Evolutionary conservation across 2,113 vertebrate genomes (phyloP), one percentile per base, ranked within the genome.

Genomic region (Sinocyclocheilus rhinocerous): DNA sequence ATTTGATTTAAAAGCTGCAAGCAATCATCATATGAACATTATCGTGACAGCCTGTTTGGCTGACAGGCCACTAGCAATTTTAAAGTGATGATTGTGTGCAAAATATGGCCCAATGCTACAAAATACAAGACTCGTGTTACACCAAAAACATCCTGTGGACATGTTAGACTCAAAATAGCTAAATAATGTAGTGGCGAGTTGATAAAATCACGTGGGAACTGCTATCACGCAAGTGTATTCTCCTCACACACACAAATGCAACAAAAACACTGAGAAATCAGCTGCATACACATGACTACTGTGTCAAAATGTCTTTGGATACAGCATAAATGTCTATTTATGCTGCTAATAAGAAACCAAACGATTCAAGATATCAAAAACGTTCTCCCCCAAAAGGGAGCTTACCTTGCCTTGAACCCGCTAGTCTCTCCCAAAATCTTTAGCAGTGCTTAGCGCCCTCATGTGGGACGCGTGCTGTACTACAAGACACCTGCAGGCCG

Each of bases 391-490:
- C 12, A 67, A 67, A 11, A 48, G 15, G 36, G n/a, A 29, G 24
- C 55, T 77, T 77, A 77, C 48, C 76, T 33, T 29, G 8, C 11
- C 22, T 42, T 12, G 33, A 80, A 15, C 16, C 24, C 24, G 26
- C 10, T 15, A 0, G 10, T n/a, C 73, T 48, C 39, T 50, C 12
- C 13, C 20, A 76, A 26, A 76, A n/a, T 26, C 55, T 36, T 36
- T 11, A 80, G 11, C 73, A 29, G 79, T 67, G 77, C 18, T 72
- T 76, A 70, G 59, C 39, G 85, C 65, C 89, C 85, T 84, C 87
- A 2, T 70, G 87, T 88, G 89, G 83, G 36, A 7, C 3, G 2
- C 29, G 4, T 2, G 1, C 26, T 72, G 61, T 81, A 90, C 59
- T 91, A 72, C 91, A 88, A 45, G 48, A 20, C 20, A 65, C 45